A percentile compares a stretch with the other conserved stretches of the same genome.
Evolutionary conservation across 1,140 invertebrate species (phyloP).

Genomic region (Pentalonia nigronervosa): DNA sequence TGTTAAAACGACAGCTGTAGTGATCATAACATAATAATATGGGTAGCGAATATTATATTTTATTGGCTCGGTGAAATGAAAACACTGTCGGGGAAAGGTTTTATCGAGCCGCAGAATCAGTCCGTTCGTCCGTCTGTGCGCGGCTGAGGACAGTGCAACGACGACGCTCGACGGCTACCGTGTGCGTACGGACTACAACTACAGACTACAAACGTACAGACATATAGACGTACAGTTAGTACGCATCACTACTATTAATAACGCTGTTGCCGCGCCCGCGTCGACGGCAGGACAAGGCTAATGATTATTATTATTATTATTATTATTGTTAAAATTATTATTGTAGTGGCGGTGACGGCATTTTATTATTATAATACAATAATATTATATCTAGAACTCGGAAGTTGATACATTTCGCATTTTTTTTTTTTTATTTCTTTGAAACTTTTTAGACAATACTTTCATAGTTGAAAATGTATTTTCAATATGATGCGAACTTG

Average conservation of each 20-base stretch:
- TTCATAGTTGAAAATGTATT: no score
- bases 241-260: conserved; percentile 14
- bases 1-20: background rate
- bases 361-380: no score
- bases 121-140: background rate
- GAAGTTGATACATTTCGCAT: no score
- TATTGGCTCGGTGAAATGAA: background rate
- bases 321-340: background rate
- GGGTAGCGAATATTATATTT: background rate
- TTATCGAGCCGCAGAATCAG: background rate
- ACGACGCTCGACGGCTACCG: no score
- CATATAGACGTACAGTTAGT: background rate
- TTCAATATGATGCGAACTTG: no score
- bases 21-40: no score
- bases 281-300: background rate
- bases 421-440: no score
- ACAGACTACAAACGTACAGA: no score
- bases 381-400: background rate
- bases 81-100: background rate
- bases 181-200: background rate
- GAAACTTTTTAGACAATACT: no score
- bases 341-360: background rate
- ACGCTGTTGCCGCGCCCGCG: background rate
- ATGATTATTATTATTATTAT: background rate
- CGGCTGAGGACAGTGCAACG: no score